Base-by-base conservation (phyloP, 2,113 vertebrate species). In the Sardina pilchardus region DNA sequence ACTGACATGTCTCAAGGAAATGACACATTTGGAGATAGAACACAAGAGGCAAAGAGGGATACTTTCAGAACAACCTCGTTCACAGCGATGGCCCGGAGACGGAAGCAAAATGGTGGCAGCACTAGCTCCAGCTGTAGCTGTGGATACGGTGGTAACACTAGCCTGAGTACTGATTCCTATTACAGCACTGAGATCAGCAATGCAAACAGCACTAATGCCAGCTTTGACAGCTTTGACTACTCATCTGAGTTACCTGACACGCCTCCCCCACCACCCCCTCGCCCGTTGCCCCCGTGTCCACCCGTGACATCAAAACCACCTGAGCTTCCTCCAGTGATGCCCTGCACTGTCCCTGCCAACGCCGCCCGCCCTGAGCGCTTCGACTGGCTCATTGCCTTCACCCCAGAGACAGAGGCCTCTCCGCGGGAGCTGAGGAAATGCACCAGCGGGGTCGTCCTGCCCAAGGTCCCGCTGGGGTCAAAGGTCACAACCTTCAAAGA, bases 351-450 rank as follows among this genome's bases (percentile, higher is more conserved):
- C 9, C 90, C 93, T 56, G 92, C 94, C 89, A 97, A 95, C 88
- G 93, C 93, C 24, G 87, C 92, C 42, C 91, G 92, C 3, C 94
- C 94, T 0, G 95, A 96, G 86, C 85, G 97, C 93, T 93, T 97
- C 3, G 98, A 99, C 90, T 99, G 98, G 98, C 94, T 99, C 53
- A 99, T 99, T 1, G 93, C 97, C 0, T 99, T 99, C 90, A 99
- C 98, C 0, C 98, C 98, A 0, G 97, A 99, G 47, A 92, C 93
- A 0, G 97, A 98, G 82, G 88, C 95, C 0, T 90, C 88, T 0
- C 78, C 91, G 0, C 86, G 92, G 45, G 91, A 95, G 48, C 86
- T 89, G 9, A 92, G 90, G 91, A 88, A 90, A 89, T 24, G 86
- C 34, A 34, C 0, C 6, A 47, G 89, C 34, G 19, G 88, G 84